Percentiles rank a stretch among this genome's conserved stretches.
Evolutionary conservation across 1,140 invertebrate genomes (phyloP).

Genomic region (Orchestia grillus): DNA sequence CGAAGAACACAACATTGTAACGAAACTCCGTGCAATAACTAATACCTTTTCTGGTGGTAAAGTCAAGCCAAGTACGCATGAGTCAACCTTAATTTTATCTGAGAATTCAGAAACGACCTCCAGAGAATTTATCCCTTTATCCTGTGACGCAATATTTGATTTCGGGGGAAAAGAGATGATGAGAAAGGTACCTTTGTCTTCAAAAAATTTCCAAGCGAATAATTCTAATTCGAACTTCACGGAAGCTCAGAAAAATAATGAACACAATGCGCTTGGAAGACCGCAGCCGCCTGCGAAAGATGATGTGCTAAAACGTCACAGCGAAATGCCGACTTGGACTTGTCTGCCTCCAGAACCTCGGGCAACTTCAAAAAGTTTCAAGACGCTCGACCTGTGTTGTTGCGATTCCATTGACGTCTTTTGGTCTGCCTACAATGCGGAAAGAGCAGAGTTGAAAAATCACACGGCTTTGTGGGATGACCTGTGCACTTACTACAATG

Average conservation of each 20-base stretch:
- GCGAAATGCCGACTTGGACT: neutral
- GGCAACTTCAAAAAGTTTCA: neutral
- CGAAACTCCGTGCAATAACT: neutral
- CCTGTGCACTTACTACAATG: slow-evolving; percentile 6
- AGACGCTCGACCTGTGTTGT: neutral
- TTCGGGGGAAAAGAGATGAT: neutral
- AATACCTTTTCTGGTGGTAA: neutral
- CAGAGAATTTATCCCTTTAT: neutral
- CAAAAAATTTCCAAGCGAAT: neutral
- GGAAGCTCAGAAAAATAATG: neutral
- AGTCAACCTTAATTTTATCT: neutral
- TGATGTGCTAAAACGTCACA: neutral
- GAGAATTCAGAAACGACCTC: neutral
- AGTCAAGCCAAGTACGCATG: neutral
- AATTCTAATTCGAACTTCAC: neutral
- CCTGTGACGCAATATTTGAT: neutral
- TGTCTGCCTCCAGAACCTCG: neutral
- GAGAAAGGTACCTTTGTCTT: neutral
- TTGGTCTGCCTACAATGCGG: neutral
- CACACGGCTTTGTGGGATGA: neutral
- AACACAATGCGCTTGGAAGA: no score
- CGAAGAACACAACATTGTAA: neutral
- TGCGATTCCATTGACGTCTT: neutral
- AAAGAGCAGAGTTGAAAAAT: neutral
- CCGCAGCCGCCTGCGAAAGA: neutral